Evolutionary conservation across 2,797 vertebrate species (phyloP).

Genomic region (Dendrocincla tyrannina): DNA sequence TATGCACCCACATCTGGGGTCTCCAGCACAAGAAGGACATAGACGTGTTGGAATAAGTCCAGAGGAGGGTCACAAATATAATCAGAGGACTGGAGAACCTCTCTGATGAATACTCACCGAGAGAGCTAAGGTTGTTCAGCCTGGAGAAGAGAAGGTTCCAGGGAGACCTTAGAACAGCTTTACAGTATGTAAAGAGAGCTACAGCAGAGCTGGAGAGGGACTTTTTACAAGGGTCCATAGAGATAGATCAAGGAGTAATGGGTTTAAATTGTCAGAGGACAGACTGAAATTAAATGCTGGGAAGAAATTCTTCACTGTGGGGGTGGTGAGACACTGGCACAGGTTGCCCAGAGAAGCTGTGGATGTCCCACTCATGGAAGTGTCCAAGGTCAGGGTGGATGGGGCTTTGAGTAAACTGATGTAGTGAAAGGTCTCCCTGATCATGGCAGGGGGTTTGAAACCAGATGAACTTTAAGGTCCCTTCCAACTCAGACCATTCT

Average conservation of each 20-base stretch:
- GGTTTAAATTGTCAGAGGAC: neutral
- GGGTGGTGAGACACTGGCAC: neutral
- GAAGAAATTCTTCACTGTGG: neutral
- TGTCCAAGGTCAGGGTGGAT: neutral
- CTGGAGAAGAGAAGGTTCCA: neutral
- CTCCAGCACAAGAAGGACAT: rapidly evolving
- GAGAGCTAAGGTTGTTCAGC: neutral
- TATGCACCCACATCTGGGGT: neutral
- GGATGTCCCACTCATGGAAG: neutral
- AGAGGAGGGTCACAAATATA: neutral
- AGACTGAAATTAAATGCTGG: neutral
- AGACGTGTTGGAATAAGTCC: neutral
- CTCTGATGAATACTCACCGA: neutral
- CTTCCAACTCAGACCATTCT: neutral
- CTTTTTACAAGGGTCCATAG: neutral
- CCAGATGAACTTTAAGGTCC: neutral
- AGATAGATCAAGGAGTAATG: neutral
- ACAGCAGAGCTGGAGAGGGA: neutral
- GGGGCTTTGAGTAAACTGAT: neutral
- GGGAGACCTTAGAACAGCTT: neutral
- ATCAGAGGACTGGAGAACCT: neutral
- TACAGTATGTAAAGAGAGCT: neutral
- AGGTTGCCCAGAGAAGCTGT: neutral
- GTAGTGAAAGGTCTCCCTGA: neutral
- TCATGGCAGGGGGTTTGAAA: neutral